Percentiles rank a stretch among this genome's conserved stretches.
phyloP scores from a whole-genome alignment of 2,797 vertebrate species.

The Chrosomus eos region DNA sequence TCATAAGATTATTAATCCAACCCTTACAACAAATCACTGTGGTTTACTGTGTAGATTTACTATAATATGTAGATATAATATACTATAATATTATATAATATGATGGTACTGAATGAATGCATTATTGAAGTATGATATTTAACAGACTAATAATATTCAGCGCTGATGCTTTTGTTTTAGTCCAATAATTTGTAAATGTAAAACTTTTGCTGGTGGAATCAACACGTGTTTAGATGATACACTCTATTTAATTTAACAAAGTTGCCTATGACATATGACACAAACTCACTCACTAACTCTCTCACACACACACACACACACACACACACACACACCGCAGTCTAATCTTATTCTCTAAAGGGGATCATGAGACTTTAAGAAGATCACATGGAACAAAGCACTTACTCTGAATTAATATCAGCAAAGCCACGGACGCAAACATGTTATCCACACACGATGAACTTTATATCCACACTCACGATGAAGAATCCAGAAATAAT shows the following conservation, averaged over 20 bases:
- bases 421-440: constrained; percentile 26
- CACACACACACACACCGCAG: neutral
- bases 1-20: neutral
- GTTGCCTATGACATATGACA: neutral
- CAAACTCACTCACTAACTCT: neutral
- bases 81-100: no score
- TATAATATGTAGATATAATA: no score
- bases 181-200: neutral
- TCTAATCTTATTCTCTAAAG: constrained; percentile 44
- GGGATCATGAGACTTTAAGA: constrained; percentile 35
- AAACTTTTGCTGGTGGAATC: neutral
- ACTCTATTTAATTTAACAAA: neutral
- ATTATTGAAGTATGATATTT: neutral
- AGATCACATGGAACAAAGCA: constrained; percentile 32
- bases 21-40: neutral
- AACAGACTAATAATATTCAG: neutral
- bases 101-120: neutral
- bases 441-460: neutral
- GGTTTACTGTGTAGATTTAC: neutral
- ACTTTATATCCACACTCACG: neutral
- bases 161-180: neutral
- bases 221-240: neutral
- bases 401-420: constrained; percentile 57
- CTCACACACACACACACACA: neutral
- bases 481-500: neutral